Conservation (phyloP, 2,113 vertebrate genomes). For the Montifringilla adamsi region DNA sequence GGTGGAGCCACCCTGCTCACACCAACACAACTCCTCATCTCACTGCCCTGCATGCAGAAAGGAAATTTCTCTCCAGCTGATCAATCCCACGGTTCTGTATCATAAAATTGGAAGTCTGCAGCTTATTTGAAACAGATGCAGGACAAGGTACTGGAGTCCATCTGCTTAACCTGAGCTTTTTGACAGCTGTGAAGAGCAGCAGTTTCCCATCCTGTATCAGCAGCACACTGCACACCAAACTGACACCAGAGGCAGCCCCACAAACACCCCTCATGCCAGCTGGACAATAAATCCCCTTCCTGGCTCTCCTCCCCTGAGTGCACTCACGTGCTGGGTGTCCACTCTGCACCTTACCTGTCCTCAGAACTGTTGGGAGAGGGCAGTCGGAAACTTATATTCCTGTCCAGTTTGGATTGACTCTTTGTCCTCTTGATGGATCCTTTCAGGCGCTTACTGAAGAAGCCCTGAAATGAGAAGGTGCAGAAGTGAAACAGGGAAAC, state of each 20-base stretch:
- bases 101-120: not conserved
- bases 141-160: not conserved
- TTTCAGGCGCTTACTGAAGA: conserved; percentile 96
- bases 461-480: conserved; percentile 80
- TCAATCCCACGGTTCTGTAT: not conserved
- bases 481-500: not conserved
- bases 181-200: not conserved
- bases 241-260: not conserved
- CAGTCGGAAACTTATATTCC: conserved; percentile 90
- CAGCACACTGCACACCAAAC: not conserved
- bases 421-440: conserved; percentile 97
- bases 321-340: rapidly evolving
- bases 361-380: conserved; percentile 82
- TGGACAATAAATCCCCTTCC: not conserved
- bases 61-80: not conserved
- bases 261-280: not conserved
- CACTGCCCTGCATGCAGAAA: not conserved
- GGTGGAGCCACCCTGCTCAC: not conserved
- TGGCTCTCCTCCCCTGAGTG: not conserved
- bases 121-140: not conserved
- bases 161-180: not conserved
- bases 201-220: not conserved
- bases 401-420: conserved; percentile 94
- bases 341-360: conserved; percentile 80
- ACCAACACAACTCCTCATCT: not conserved